Evolutionary conservation across 2,888 invertebrate species (phyloP), one percentile per base, ranked within the genome.

Genomic region (Drosophila heteroneura): DNA sequence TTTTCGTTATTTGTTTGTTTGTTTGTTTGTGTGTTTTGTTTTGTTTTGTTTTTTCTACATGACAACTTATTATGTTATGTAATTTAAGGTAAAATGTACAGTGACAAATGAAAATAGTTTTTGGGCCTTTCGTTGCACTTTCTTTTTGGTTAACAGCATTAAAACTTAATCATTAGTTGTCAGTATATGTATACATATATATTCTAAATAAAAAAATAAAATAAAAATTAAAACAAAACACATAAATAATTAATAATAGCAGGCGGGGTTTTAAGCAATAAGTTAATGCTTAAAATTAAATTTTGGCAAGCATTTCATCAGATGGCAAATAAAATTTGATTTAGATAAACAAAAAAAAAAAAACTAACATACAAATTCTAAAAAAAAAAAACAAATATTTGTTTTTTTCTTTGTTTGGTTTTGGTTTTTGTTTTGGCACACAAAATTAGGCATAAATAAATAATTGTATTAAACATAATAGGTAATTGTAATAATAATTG

Each of bases 241-340:
- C 12, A 58, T 60, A 70, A 77, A 69, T 26, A 73, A 78, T 81
- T 77, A 81, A 81, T 81, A 83, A 85, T 81, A 70, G 62, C 47
- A 61, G 70, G 44, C 56, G 33, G 66, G 54, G 52, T 39, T 35
- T 52, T 28, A 63, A 33, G 64, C 67, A 74, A 78, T 82, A 81
- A 79, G 37, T 79, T 78, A 79, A 73, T 72, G 64, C 65, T 75
- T 79, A 82, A 71, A 74, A 74, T 58, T 81, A 74, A 53, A 69
- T 69, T 86, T 85, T 85, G 90, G 90, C 90, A 85, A 85, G 90
- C 78, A 76, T 79, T 85, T 65, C 65, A 57, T 66, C 64, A 60
- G 67, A 89, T 89, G 90, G 90, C 90, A 87, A 81, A 76, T 52
- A 49, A 79, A 53, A 61, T 73, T 83, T 79, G 63, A 57, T 72